phyloP scores from a whole-genome alignment of 2,113 vertebrate genomes.

The Canis aureus region DNA sequence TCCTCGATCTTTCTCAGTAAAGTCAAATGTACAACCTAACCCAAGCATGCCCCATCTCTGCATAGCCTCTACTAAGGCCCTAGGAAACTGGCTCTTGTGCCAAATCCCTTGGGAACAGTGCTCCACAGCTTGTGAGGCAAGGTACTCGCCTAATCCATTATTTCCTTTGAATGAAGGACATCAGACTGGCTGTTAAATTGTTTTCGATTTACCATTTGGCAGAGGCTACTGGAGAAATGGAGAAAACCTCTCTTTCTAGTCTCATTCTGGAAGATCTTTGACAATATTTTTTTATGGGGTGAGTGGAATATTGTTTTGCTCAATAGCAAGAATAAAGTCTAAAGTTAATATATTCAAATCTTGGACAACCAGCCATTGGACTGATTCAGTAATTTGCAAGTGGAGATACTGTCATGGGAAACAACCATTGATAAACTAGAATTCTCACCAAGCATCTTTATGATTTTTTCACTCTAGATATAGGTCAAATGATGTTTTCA shows the following conservation, averaged over 20 bases:
- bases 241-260: background rate
- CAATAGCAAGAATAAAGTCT: constrained; percentile 24
- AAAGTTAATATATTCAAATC: background rate
- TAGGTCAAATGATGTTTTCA: background rate
- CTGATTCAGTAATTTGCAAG: background rate
- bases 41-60: background rate
- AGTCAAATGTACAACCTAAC: background rate
- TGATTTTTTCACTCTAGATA: background rate
- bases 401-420: background rate
- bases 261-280: background rate
- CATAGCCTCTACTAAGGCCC: background rate
- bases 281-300: background rate
- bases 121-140: too few relatives aligned
- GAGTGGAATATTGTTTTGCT: constrained; percentile 36
- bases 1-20: background rate
- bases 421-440: background rate
- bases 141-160: background rate
- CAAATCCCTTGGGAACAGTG: background rate
- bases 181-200: background rate
- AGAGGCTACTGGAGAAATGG: background rate
- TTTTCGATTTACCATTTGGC: background rate
- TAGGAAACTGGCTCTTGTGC: background rate
- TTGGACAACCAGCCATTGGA: background rate
- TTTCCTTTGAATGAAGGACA: background rate
- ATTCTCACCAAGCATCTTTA: background rate